These are phyloP conservation scores for Pituophis catenifer DNA, from an alignment of 2,113 vertebrate genomes.

Conservation along the genomic window DNA sequence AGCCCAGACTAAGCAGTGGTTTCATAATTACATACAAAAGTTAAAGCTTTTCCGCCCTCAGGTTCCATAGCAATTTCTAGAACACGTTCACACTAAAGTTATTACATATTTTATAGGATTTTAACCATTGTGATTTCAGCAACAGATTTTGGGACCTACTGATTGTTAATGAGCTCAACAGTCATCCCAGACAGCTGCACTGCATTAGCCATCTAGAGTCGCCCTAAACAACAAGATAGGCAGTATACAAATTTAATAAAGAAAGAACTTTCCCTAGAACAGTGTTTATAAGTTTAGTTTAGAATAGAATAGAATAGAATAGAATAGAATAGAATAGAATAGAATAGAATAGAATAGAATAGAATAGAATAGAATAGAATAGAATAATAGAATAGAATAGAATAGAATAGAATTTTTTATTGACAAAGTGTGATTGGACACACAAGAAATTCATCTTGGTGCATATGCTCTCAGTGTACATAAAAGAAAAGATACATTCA, in stretches of 20 bases:
- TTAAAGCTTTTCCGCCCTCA: background rate
- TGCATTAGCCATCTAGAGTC: background rate
- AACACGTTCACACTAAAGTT: background rate
- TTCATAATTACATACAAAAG: background rate
- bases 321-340: no score
- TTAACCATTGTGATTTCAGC: background rate
- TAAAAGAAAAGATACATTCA: no score
- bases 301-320: no score
- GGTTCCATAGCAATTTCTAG: background rate
- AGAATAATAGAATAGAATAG: no score
- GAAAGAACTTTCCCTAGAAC: background rate
- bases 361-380: no score
- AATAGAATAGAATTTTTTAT: no score
- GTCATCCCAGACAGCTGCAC: background rate
- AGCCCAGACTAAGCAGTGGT: conserved; percentile 21
- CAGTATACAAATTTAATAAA: background rate
- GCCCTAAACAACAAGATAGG: background rate
- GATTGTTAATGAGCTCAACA: background rate
- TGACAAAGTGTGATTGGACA: no score
- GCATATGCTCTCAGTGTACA: no score
- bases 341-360: no score
- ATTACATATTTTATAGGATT: background rate
- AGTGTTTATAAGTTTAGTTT: background rate
- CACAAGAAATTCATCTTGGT: no score
- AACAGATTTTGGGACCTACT: background rate